A percentile compares a stretch with the other conserved stretches of the same genome.
Evolutionary conservation across 2,888 invertebrate genomes (phyloP).

Genomic region (Pyrgus malvae): DNA sequence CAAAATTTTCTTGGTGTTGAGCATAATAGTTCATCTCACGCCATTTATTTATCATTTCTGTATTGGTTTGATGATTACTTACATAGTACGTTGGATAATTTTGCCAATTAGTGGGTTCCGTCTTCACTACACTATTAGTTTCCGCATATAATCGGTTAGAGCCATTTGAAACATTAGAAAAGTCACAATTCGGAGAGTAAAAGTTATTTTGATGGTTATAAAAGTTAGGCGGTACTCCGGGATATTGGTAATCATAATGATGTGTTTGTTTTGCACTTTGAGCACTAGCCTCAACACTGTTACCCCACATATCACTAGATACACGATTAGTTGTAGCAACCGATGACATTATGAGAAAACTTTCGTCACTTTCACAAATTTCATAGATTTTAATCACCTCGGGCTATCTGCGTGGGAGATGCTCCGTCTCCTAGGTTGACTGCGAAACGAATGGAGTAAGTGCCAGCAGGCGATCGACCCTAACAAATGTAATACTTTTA

Average conservation of each 20-base stretch:
- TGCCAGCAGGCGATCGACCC: conserved; percentile 72
- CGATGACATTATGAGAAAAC: conserved; percentile 54
- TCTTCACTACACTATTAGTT: conserved; percentile 51
- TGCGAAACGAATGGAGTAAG: conserved; percentile 77
- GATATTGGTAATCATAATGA: conserved; percentile 55
- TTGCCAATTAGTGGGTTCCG: conserved; percentile 61
- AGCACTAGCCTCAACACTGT: conserved; percentile 55
- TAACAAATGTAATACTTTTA: conserved; percentile 79
- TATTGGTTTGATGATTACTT: conserved; percentile 46
- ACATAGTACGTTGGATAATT: conserved; percentile 52
- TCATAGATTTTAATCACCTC: conserved; percentile 43
- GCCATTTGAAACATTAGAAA: conserved; percentile 46
- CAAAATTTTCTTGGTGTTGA: conserved; percentile 55
- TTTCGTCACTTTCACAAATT: conserved; percentile 48
- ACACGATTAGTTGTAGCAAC: conserved; percentile 59
- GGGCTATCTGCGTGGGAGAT: conserved; percentile 68
- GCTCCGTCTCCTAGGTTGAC: conserved; percentile 62
- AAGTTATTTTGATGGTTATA: conserved; percentile 58
- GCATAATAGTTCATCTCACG: conserved; percentile 61
- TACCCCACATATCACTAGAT: conserved; percentile 71
- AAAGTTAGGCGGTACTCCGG: conserved; percentile 46
- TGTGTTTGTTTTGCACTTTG: conserved; percentile 57
- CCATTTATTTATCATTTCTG: conserved; percentile 65
- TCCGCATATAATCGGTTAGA: conserved; percentile 51
- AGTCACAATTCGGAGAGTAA: conserved; percentile 54